Evolutionary conservation across 30 jellyfish, hydroid and myxozoan genomes (phyloP).

Genomic region (Cassiopea xamachana): DNA sequence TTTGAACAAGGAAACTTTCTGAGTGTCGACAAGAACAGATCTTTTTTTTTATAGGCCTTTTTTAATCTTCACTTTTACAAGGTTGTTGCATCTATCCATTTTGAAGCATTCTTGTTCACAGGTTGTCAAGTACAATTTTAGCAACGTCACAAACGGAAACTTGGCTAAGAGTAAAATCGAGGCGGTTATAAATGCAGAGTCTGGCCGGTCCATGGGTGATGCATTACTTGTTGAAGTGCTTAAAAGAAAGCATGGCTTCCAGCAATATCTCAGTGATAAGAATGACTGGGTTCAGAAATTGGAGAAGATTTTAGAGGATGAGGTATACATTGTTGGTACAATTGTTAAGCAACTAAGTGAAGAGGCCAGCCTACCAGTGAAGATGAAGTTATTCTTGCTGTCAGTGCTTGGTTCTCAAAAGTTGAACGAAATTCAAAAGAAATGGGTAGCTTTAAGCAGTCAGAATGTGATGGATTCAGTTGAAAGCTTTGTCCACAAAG

Average conservation of each 20-base stretch:
- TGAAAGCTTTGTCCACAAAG: conserved; percentile 18
- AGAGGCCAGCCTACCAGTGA: conserved; percentile 28
- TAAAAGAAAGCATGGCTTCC: conserved; percentile 44
- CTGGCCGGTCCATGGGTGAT: conserved; percentile 37
- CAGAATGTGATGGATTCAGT: conserved; percentile 41
- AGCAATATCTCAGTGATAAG: conserved; percentile 23
- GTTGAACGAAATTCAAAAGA: conserved; percentile 7
- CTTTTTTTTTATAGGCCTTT: no score
- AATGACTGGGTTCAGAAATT: conserved; percentile 30
- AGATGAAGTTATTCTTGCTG: conserved; percentile 44
- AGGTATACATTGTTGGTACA: conserved; percentile 51
- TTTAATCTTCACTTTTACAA: no score
- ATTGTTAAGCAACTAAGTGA: conserved; percentile 40
- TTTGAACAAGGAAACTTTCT: no score
- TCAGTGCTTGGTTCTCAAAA: conserved; percentile 41
- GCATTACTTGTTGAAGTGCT: conserved; percentile 40
- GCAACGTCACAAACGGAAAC: conserved; percentile 32
- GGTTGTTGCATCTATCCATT: not conserved
- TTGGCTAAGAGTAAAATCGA: conserved; percentile 13
- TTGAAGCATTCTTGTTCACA: not conserved
- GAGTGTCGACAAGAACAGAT: no score
- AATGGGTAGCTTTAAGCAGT: conserved; percentile 28
- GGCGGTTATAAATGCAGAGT: not conserved
- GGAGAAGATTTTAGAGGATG: conserved; percentile 43
- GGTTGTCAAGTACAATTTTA: conserved; percentile 42